Conservation (phyloP, 1,140 invertebrate species). For the Pachypeltis micranthus region DNA sequence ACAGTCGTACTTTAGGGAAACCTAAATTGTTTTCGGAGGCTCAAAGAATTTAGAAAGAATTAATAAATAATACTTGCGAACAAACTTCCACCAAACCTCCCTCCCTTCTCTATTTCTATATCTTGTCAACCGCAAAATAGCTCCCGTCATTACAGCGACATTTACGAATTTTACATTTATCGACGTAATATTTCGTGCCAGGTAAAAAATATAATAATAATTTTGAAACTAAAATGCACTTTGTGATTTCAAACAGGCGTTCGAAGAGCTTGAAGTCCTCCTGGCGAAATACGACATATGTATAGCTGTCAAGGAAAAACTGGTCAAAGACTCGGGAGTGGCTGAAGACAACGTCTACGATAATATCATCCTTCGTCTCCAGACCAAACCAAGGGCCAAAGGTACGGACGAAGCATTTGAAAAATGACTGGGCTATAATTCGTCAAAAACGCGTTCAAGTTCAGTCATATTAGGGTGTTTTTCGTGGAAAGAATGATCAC, state of each 20-base stretch:
- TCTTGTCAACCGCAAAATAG: too few relatives aligned
- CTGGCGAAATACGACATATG: slow-evolving; percentile 73
- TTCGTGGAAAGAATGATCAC: too few relatives aligned
- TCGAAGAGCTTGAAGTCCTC: slow-evolving; percentile 79
- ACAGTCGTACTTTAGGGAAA: too few relatives aligned
- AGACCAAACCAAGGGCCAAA: slow-evolving; percentile 72
- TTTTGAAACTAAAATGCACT: neutral
- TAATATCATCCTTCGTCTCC: slow-evolving; percentile 67
- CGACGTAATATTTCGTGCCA: too few relatives aligned
- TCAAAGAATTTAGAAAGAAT: too few relatives aligned
- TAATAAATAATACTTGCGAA: too few relatives aligned
- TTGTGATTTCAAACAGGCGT: slow-evolving; percentile 54
- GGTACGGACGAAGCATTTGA: slow-evolving; percentile 51
- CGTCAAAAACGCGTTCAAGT: neutral
- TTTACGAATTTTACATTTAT: too few relatives aligned
- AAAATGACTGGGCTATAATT: neutral
- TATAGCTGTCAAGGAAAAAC: slow-evolving; percentile 84
- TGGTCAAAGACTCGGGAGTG: slow-evolving; percentile 91
- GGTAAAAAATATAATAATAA: too few relatives aligned
- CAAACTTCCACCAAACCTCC: too few relatives aligned
- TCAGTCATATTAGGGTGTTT: neutral
- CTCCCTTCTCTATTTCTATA: too few relatives aligned
- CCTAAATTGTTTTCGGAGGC: too few relatives aligned
- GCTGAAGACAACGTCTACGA: slow-evolving; percentile 77
- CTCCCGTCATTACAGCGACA: too few relatives aligned